Conservation (phyloP, 35 echinoderm and acorn worm species). For the Heliocidaris erythrogramma region DNA sequence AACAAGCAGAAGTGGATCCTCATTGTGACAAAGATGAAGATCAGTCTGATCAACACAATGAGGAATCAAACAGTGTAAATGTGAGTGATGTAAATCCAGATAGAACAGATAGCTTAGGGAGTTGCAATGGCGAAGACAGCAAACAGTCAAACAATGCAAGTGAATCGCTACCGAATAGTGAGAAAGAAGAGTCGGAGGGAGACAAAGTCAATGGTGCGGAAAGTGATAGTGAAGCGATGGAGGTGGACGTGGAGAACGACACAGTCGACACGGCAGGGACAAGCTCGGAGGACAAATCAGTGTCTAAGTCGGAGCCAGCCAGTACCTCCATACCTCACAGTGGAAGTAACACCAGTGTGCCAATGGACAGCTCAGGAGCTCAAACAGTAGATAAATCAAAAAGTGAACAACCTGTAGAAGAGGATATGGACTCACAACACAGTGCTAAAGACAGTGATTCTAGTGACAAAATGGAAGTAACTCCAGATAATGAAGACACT, state of each 20-base stretch:
- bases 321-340: neutral
- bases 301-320: neutral
- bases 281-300: neutral
- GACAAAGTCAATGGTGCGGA: constrained; percentile 34
- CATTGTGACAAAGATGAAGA: neutral
- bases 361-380: constrained; percentile 37
- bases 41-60: neutral
- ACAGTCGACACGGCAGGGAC: neutral
- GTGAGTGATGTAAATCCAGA: constrained; percentile 20
- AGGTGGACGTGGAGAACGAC: constrained; percentile 25
- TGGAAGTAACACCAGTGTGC: constrained; percentile 35
- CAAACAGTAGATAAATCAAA: neutral
- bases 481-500: neutral
- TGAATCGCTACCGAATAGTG: neutral
- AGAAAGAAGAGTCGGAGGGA: neutral
- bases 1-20: neutral
- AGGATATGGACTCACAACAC: constrained; percentile 4
- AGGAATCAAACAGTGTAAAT: neutral
- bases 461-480: neutral
- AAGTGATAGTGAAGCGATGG: constrained; percentile 25
- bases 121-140: constrained; percentile 28
- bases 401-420: constrained; percentile 25
- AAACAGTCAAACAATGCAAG: neutral
- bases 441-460: constrained; percentile 18
- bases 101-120: constrained; percentile 29